Conservation (phyloP, 2,888 invertebrate species). For the Leucoma salicis region DNA sequence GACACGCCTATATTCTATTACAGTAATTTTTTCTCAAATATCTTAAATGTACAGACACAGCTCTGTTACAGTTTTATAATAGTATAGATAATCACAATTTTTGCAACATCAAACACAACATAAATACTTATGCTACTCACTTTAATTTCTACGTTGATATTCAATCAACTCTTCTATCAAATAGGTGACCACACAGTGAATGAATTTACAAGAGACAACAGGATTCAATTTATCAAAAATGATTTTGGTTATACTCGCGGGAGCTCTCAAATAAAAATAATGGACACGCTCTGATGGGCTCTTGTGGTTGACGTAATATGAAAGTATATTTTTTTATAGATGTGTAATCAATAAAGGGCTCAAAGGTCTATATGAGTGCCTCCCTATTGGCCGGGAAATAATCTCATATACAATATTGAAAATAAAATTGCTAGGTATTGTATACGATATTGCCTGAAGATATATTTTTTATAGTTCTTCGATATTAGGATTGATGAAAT, state of each 20-base stretch:
- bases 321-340: constrained; percentile 21
- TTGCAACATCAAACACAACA: no score
- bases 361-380: constrained; percentile 3
- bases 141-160: no score
- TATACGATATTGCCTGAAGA: constrained; percentile 21
- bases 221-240: constrained; percentile 49
- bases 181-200: constrained; percentile 36
- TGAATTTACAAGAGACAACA: constrained; percentile 42
- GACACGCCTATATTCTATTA: no score
- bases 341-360: constrained; percentile 18
- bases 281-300: constrained; percentile 27
- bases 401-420: constrained; percentile 27
- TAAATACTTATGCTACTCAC: no score
- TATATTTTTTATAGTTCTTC: constrained; percentile 31
- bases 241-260: constrained; percentile 30
- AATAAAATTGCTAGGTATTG: constrained; percentile 28
- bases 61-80: no score
- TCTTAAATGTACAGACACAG: no score
- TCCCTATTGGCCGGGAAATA: constrained; percentile 15
- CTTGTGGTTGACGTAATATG: constrained; percentile 21
- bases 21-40: no score
- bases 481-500: constrained; percentile 19
- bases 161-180: no score
- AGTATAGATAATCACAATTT: no score
- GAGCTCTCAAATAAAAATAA: constrained; percentile 41